Conservation (phyloP, 2,113 vertebrate genomes). For the Caranx ignobilis region DNA sequence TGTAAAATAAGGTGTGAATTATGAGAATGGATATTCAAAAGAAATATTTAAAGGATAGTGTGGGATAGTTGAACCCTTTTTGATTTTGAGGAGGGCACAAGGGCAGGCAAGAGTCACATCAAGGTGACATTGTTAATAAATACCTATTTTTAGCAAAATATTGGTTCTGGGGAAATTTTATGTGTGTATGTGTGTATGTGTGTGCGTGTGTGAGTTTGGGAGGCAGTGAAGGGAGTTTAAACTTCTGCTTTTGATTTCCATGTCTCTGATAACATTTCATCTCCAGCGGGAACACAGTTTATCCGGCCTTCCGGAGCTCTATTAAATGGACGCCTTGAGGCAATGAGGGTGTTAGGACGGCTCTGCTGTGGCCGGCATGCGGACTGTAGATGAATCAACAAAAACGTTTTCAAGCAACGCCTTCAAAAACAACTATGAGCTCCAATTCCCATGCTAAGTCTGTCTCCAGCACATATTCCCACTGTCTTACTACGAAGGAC, state of each 20-base stretch:
- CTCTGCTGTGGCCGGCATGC: conserved; percentile 27
- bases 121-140: neutral
- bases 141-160: neutral
- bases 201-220: neutral
- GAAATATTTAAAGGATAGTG: neutral
- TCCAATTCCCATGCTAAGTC: conserved; percentile 2
- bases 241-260: conserved; percentile 68
- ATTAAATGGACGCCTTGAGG: conserved; percentile 57
- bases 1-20: neutral
- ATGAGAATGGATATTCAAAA: neutral
- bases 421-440: conserved; percentile 22
- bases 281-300: conserved; percentile 62
- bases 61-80: neutral
- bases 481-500: neutral
- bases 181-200: neutral
- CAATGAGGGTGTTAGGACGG: neutral
- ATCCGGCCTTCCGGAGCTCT: conserved; percentile 54
- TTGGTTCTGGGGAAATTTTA: conserved; percentile 1
- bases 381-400: conserved; percentile 42
- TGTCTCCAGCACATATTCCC: conserved; percentile 5
- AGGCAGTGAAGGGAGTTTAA: neutral
- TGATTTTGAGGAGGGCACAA: neutral
- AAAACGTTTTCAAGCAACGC: conserved; percentile 6
- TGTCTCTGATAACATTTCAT: conserved; percentile 65
- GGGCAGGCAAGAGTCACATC: neutral